These are phyloP conservation scores for Bubo blakistoni DNA, from an alignment of 2,113 vertebrate species.

Conservation along the genomic window DNA sequence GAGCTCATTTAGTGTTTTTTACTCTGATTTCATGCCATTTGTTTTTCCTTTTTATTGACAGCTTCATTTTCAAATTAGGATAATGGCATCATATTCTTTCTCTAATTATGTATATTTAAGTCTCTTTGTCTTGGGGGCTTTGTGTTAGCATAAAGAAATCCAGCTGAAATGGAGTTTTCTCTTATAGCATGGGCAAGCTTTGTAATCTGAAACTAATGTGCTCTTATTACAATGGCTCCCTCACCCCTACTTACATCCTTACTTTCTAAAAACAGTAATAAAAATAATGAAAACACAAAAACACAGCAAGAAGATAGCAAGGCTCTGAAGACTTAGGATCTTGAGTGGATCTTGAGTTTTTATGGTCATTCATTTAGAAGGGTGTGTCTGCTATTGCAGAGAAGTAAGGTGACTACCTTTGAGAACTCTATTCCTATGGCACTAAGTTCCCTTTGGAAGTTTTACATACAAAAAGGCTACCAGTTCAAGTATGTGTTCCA, in stretches of 20 bases:
- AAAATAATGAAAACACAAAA: neutral
- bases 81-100: neutral
- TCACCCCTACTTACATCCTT: neutral
- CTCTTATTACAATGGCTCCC: neutral
- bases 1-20: neutral
- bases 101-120: neutral
- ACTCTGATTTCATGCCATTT: neutral
- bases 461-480: neutral
- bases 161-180: neutral
- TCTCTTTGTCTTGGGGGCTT: conserved; percentile 17
- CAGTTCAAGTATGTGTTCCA: neutral
- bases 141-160: conserved; percentile 15
- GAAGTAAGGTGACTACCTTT: neutral
- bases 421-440: neutral
- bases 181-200: neutral
- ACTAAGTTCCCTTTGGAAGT: neutral
- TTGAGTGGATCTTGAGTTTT: neutral
- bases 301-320: neutral
- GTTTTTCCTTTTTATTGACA: conserved; percentile 3
- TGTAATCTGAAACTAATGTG: neutral
- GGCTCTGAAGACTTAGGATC: neutral
- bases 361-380: neutral
- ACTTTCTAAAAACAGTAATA: neutral
- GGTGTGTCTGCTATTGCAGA: neutral
- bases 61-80: conserved; percentile 41